phyloP scores from a whole-genome alignment of 2,113 vertebrate species.

The Ardeotis arabs region DNA sequence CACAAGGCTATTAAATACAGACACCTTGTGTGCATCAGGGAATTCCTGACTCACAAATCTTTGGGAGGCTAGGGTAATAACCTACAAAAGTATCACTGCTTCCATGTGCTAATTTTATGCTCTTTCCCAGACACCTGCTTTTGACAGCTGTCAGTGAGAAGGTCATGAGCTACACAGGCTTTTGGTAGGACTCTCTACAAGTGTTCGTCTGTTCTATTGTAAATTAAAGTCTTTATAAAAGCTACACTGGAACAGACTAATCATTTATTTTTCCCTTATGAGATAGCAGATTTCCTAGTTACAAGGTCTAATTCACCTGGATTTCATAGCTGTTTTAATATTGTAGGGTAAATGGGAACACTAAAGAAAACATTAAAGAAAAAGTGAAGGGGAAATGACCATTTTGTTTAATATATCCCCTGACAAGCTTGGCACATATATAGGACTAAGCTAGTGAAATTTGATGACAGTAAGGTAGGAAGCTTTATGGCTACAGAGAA shows the following conservation, averaged over 20 bases:
- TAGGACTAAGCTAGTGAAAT: background rate
- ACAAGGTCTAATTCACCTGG: background rate
- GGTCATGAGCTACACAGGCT: background rate
- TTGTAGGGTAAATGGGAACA: background rate
- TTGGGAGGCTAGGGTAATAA: background rate
- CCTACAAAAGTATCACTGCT: background rate
- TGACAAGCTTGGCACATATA: background rate
- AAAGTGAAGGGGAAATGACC: background rate
- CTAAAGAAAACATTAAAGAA: background rate
- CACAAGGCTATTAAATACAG: background rate
- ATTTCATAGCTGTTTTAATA: background rate
- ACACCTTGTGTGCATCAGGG: accelerated
- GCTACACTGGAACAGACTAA: background rate
- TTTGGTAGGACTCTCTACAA: background rate
- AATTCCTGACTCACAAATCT: background rate
- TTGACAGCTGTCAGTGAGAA: background rate
- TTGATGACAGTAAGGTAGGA: background rate
- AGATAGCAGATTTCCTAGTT: background rate
- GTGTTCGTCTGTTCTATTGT: background rate
- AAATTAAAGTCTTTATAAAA: background rate
- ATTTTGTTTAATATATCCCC: background rate
- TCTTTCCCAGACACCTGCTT: background rate
- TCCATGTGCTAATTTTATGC: background rate
- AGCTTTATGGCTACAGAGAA: background rate
- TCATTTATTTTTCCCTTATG: background rate